Base-by-base conservation (phyloP, 2,888 invertebrate species). In the Drosophila affinis region DNA sequence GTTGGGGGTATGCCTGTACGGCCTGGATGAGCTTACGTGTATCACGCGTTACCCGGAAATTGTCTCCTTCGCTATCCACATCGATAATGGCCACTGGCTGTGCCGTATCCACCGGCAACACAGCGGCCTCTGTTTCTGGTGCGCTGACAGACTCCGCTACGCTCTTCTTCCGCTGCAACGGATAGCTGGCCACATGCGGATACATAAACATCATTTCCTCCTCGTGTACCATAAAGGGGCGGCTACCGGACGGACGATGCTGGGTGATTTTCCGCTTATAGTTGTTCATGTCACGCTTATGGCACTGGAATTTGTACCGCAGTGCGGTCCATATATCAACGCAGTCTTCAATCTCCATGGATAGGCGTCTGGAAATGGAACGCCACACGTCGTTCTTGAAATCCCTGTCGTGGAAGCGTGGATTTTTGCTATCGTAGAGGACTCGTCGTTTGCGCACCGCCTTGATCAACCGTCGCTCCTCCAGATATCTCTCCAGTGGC, bases 181-280 rank as follows among this genome's bases (percentile, higher is more conserved):
- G 68, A 0, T 44, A 34, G 6, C 63, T 49, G 0, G 81, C 63
- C 24, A 91, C 81, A 34, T 83, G 86, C n/a, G 81, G 67, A 70
- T 87, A 91, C 0, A 91, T 77, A 46, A 91, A 91, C 39, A 87
- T n/a, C 39, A 91, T 29, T 27, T 91, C 88, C 21, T 84, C 81
- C 57, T 90, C 91, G 29, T 86, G 76, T n/a, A 74, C 34, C 80
- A 90, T 82, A 0, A 63, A 62, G 4, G 90, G 90, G 17, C 90
- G 79, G 1, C 55, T 62, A 4, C 65, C 73, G 12, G 0, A 2
- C 7, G 55, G 9, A 44, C 49, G n/a, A 47, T n/a, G 21, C 24
- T 51, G 49, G 12, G 24, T 44, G 0, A 27, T 17, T 1, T 7
- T 12, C 12, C 29, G 29, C 3, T 86, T 75, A 62, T 78, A 88